phyloP scores from a whole-genome alignment of 2,888 invertebrate species.

The Abrostola tripartita region DNA sequence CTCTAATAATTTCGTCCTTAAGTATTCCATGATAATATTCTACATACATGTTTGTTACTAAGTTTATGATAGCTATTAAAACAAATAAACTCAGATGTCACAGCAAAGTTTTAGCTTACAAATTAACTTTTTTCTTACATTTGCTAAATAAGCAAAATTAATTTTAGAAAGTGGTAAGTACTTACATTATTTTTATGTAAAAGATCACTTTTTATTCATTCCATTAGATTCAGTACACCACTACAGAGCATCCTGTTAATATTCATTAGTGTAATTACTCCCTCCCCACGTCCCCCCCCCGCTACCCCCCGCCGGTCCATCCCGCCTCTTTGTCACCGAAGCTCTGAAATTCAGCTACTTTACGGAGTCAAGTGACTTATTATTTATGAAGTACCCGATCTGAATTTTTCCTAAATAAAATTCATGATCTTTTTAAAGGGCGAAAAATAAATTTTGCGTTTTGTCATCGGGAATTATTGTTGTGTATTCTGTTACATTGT shows the following conservation, averaged over 20 bases:
- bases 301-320: conserved; percentile 7
- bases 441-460: conserved; percentile 26
- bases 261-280: conserved; percentile 73
- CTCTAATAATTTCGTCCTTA: too few species aligned
- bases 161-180: conserved; percentile 38
- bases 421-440: conserved; percentile 47
- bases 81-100: neutral
- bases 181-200: conserved; percentile 39
- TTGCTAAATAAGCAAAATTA: conserved; percentile 40
- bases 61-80: too few species aligned
- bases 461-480: conserved; percentile 22
- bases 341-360: conserved; percentile 58
- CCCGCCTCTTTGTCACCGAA: conserved; percentile 42
- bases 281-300: conserved; percentile 20
- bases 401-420: conserved; percentile 62
- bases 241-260: conserved; percentile 63
- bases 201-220: conserved; percentile 51
- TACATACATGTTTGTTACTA: too few species aligned
- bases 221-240: conserved; percentile 52
- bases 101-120: conserved; percentile 19
- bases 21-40: too few species aligned
- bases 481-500: conserved; percentile 18
- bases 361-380: conserved; percentile 60
- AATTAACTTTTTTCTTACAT: conserved; percentile 31
- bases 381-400: conserved; percentile 67